Evolutionary conservation across 2,888 invertebrate species (phyloP).

Genomic region (Coremacera marginata): DNA sequence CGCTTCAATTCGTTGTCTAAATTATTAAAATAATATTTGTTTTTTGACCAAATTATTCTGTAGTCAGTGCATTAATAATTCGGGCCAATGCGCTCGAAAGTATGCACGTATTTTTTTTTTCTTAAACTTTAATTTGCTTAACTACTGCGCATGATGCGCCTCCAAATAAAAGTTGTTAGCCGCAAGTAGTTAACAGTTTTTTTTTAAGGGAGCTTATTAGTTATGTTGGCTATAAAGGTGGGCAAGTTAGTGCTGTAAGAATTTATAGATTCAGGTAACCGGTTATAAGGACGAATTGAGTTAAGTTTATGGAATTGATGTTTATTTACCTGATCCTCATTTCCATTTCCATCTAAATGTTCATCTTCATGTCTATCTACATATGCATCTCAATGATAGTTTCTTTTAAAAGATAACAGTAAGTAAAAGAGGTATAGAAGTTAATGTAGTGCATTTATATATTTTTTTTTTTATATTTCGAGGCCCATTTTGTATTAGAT

Average conservation of each 20-base stretch:
- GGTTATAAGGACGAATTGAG: neutral
- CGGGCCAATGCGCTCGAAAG: conserved; percentile 12
- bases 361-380: no score
- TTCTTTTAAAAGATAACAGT: no score
- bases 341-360: no score
- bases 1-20: conserved; percentile 6
- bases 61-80: neutral
- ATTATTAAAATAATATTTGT: conserved; percentile 39
- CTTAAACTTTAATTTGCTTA: neutral
- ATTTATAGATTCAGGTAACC: neutral
- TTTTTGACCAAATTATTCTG: conserved; percentile 10
- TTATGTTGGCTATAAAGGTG: neutral
- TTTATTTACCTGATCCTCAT: no score
- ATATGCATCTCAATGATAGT: no score
- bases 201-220: neutral
- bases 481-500: no score
- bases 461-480: no score
- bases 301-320: no score
- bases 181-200: conserved; percentile 24
- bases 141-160: conserved; percentile 24
- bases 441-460: no score
- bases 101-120: conserved; percentile 23
- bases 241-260: neutral
- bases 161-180: conserved; percentile 2
- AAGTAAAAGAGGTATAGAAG: no score